Evolutionary conservation across 1,140 invertebrate species (phyloP), one percentile per base, ranked within the genome.

Genomic region (Anthonomus grandis): DNA sequence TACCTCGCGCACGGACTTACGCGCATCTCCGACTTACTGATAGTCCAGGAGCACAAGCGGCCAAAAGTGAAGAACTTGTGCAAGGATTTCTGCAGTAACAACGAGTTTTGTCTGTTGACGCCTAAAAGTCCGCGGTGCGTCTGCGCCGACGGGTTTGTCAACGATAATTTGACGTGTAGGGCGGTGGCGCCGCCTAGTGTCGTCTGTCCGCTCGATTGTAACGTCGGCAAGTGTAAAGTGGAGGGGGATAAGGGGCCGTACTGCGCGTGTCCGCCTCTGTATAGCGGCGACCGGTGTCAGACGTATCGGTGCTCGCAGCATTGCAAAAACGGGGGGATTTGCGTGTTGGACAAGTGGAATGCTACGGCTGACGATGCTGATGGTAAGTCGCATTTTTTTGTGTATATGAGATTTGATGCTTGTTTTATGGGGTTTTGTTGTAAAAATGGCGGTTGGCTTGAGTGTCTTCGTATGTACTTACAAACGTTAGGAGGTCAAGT

Each of bases 1-100:
- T 76, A 77, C 57, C 67, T 86, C 49, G 75, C 81, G 0, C 74
- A 79, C 62, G 78, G 83, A 5, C 68, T 83, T 5, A 73, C 75
- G 22, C 76, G 80, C 64, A 78, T 83, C 15, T 79, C 80, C 2
- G 83, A 86, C 65, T 78, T 88, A 61, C 70, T 83, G n/a, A 81
- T 89, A 8, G 65, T 88, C 15, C 86, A 88, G 62, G 78, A 84
- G 51, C 70, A 83, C 55, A 84, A 84, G 60, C 83, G 87, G 63
- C 76, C 78, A 22, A 59, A 62, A 12, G 64, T 67, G 12, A 78
- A 80, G 25, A 74, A 73, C 70, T 70, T 72, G 24, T 77, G 74
- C 55, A 68, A 72, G 6, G 73, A 74, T 23, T 77, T 78, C 12
- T 87, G 85, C 68, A 74, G 79, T 57, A 68, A 74, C 3, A 79